Base-by-base conservation (phyloP, 2,888 invertebrate species). In the Adineta ricciae region DNA sequence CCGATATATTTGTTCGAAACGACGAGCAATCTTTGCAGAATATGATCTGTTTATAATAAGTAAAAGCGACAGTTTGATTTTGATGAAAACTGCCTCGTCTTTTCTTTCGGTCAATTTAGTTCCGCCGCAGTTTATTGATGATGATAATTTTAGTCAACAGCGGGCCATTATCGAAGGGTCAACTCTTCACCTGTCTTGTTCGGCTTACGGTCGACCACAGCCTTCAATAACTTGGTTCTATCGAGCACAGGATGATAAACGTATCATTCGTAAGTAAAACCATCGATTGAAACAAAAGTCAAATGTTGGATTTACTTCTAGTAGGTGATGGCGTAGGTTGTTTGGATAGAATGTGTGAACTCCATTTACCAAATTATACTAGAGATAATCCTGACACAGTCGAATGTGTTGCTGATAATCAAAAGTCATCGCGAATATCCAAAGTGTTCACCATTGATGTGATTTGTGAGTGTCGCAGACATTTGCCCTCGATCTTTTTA, bases 381-480 rank as follows among this genome's bases (percentile, higher is more conserved):
- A 41, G 78, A 41, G 24, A 78, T 14, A n/a, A 78, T 78, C 78
- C 78, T 3, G n/a, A 21, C 14, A 11, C 41, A n/a, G 41, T 78
- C 11, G 78, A 78, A 41, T 78, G 78, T 78, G n/a, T 78, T 41
- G 78, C 78, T n/a, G 78, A 78, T 32, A 78, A 78, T 78, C 16
- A 41, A 78, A 78, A 78, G 41, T 78, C 78, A 16, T 36, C 41
- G 24, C 38, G 78, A 78, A 78, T 78, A 78, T 78, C 78, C 24
- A 78, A 78, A 78, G n/a, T 38, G n/a, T 24, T 41, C n/a, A 36
- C 38, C 41, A 78, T 78, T 41, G 78, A 78, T 78, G 78, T 78
- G 2, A 1, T 24, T 41, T 78, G 78, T 78, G 41, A 78, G 41
- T 41, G 2, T 7, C n/a, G 19, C 19, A 32, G 16, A 27, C 3